Conservation (phyloP, 2,113 vertebrate genomes). For the Chionis minor region DNA sequence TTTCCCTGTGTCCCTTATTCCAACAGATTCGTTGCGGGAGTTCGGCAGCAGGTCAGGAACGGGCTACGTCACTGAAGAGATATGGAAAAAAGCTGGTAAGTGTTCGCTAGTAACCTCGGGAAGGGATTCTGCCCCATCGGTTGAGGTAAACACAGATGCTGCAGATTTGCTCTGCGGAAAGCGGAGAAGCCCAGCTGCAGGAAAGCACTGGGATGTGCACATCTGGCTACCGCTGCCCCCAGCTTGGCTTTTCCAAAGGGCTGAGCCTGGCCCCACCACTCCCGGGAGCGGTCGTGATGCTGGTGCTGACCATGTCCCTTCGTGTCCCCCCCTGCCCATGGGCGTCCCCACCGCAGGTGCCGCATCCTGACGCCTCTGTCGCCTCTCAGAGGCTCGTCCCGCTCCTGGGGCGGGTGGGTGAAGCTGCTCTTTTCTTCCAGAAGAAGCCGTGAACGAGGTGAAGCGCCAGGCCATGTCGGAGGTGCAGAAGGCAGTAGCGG, state of each 20-base stretch:
- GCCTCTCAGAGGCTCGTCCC: neutral
- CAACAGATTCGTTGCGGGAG: conserved; percentile 89
- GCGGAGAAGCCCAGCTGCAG: neutral
- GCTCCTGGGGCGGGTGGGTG: neutral
- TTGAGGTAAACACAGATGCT: neutral
- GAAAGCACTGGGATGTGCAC: neutral
- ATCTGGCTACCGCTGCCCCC: neutral
- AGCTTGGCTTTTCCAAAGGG: neutral
- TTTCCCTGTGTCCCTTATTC: neutral
- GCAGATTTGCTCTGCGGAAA: neutral
- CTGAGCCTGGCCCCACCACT: rapidly evolving
- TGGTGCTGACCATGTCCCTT: neutral
- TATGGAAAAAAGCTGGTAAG: conserved; percentile 98
- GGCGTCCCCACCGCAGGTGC: neutral
- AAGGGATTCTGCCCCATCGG: rapidly evolving
- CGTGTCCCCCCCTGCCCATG: rapidly evolving
- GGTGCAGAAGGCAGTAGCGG: conserved; percentile 96
- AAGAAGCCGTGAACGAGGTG: conserved; percentile 98
- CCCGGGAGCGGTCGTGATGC: rapidly evolving
- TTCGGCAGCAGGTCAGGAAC: conserved; percentile 86
- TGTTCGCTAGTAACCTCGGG: neutral
- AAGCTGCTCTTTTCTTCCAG: conserved; percentile 77
- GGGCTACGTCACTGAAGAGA: conserved; percentile 94
- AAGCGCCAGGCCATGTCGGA: conserved; percentile 99
- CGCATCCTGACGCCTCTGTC: rapidly evolving